Evolutionary conservation across 1,140 invertebrate species (phyloP).

Genomic region (Hyposmocoma kahamanoa): DNA sequence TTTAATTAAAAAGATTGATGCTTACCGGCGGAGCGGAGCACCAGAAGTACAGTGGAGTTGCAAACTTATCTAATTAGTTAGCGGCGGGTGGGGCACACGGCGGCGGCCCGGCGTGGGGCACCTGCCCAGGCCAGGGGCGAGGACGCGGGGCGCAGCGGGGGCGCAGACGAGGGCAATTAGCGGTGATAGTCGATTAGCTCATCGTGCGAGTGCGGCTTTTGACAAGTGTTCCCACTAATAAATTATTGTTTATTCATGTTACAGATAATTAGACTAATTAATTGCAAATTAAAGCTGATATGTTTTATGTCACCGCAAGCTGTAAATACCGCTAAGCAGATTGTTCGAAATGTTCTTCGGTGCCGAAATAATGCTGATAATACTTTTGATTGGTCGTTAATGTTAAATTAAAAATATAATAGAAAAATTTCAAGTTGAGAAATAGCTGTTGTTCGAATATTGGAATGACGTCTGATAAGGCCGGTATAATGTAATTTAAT

Average conservation of each 20-base stretch:
- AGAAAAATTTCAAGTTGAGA: no score
- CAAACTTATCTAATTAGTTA: slow-evolving; percentile 73
- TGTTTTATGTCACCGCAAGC: no score
- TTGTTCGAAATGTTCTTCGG: no score
- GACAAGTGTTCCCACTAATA: slow-evolving; percentile 67
- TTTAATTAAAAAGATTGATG: slow-evolving; percentile 74
- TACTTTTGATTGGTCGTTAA: no score
- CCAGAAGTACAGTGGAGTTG: slow-evolving; percentile 69
- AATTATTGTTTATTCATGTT: slow-evolving; percentile 65
- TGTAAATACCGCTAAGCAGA: no score
- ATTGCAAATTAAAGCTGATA: no score
- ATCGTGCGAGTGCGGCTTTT: slow-evolving; percentile 70
- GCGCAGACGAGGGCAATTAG: slow-evolving; percentile 55
- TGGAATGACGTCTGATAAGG: no score
- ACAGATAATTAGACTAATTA: slow-evolving; percentile 61
- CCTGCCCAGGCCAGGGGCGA: slow-evolving; percentile 11
- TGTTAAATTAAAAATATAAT: no score
- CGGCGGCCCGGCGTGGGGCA: not conserved
- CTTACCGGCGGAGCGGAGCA: slow-evolving; percentile 62
- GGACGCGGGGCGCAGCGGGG: slow-evolving; percentile 6
- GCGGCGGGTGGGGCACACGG: slow-evolving; percentile 29
- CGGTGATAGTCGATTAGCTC: slow-evolving; percentile 73
- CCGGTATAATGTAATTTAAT: no score
- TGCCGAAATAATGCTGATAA: no score
- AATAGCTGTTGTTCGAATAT: no score